Conservation (phyloP, 2,113 vertebrate genomes). For the Aythya baeri region DNA sequence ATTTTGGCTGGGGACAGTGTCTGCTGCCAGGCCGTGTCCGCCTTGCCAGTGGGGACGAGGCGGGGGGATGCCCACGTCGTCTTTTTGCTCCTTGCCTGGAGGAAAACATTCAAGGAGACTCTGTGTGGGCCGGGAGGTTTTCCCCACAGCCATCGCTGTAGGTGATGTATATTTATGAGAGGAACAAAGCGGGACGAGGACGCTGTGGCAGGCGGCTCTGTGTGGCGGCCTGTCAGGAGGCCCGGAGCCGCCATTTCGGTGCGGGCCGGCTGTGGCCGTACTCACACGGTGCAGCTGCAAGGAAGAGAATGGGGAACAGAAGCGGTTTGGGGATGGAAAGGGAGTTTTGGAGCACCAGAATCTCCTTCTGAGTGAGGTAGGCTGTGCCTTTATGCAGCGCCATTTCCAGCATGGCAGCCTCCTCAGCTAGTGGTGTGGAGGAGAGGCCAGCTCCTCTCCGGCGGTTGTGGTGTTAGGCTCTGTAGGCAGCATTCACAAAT, state of each 20-base stretch:
- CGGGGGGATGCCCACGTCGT: neutral
- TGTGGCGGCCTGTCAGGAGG: neutral
- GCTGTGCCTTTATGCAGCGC: neutral
- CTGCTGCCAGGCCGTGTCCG: accelerated
- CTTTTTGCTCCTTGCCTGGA: conserved; percentile 38
- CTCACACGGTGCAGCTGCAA: too few relatives aligned
- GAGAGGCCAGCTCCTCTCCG: neutral
- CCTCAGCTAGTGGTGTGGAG: neutral
- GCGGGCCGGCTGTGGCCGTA: neutral
- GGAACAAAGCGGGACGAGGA: conserved; percentile 35
- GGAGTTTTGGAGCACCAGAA: neutral
- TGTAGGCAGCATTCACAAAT: neutral
- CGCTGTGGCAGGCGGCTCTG: neutral
- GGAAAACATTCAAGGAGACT: conserved; percentile 47
- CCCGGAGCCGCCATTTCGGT: neutral
- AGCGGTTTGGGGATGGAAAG: neutral
- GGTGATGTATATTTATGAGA: conserved; percentile 63
- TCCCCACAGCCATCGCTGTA: conserved; percentile 40
- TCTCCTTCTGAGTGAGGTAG: neutral
- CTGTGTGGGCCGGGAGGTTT: neutral
- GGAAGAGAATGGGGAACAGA: neutral
- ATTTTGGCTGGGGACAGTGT: neutral
- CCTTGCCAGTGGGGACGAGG: neutral
- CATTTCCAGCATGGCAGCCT: neutral
- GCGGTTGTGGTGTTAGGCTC: neutral